Percentiles rank a stretch among this genome's conserved stretches.
These are phyloP conservation scores for Chironomus tepperi DNA, from an alignment of 1,140 invertebrate species.

Conservation along the genomic window DNA sequence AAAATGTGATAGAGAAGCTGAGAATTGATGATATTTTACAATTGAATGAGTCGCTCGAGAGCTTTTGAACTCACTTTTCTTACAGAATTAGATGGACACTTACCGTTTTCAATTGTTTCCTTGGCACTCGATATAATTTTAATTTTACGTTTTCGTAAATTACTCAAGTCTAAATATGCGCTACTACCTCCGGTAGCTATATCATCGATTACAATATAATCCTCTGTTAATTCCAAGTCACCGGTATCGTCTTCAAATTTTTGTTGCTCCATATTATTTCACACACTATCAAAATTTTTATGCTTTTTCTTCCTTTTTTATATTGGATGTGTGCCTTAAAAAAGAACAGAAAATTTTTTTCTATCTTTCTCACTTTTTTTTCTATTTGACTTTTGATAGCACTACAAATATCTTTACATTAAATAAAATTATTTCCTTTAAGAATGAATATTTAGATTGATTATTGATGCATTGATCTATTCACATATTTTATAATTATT, in stretches of 20 bases:
- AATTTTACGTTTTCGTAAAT: slow-evolving; percentile 39
- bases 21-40: background rate
- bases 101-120: slow-evolving; percentile 40
- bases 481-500: background rate
- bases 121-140: slow-evolving; percentile 42
- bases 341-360: background rate
- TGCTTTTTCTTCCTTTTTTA: background rate
- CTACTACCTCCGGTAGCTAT: slow-evolving; percentile 33
- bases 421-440: background rate
- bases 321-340: background rate
- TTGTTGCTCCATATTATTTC: slow-evolving; percentile 16
- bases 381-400: background rate
- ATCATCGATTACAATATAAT: slow-evolving; percentile 26
- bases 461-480: too few relatives aligned
- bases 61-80: background rate
- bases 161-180: slow-evolving; percentile 38
- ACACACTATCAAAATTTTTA: background rate
- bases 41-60: background rate
- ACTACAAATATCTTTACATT: background rate
- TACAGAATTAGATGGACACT: slow-evolving; percentile 26
- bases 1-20: background rate
- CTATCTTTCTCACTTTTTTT: background rate
- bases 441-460: background rate
- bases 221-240: background rate
- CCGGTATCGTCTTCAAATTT: slow-evolving; percentile 19